Evolutionary conservation across 1,140 invertebrate genomes (phyloP).

Genomic region (Lepidurus packardi): DNA sequence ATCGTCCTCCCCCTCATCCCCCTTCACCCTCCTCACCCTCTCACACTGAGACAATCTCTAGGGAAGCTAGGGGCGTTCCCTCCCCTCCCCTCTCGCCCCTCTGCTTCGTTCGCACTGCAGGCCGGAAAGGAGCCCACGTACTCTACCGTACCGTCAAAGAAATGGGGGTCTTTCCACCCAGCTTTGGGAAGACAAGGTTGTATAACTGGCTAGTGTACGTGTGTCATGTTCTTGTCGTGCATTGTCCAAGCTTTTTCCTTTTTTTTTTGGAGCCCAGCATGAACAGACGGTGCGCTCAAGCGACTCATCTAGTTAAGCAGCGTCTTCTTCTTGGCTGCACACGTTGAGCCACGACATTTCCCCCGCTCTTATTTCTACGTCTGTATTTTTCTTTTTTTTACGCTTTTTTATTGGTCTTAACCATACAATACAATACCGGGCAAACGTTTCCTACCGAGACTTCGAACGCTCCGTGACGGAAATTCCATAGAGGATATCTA

Average conservation of each 20-base stretch:
- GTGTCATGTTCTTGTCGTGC: constrained; percentile 3
- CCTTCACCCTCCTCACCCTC: background rate
- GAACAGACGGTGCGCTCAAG: constrained; percentile 8
- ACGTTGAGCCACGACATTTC: background rate
- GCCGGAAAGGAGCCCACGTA: background rate
- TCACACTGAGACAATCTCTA: background rate
- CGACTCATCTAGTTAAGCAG: constrained; percentile 15
- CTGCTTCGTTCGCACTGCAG: background rate
- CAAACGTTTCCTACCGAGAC: background rate
- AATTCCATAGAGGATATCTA: background rate
- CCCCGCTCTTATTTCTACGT: background rate
- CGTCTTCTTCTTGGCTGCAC: background rate
- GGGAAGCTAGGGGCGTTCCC: background rate
- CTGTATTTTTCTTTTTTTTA: background rate
- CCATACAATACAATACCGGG: background rate
- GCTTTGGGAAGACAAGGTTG: no score
- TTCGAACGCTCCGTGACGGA: background rate
- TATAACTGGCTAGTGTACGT: background rate
- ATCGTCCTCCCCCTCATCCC: no score
- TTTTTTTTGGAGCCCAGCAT: background rate
- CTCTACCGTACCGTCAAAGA: no score
- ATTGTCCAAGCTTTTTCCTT: background rate
- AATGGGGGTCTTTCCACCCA: no score
- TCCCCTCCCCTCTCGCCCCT: background rate
- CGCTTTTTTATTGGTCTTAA: background rate